Evolutionary conservation across 2,113 vertebrate species (phyloP), one percentile per base, ranked within the genome.

Genomic region (Plecturocebus donacophilus): DNA sequence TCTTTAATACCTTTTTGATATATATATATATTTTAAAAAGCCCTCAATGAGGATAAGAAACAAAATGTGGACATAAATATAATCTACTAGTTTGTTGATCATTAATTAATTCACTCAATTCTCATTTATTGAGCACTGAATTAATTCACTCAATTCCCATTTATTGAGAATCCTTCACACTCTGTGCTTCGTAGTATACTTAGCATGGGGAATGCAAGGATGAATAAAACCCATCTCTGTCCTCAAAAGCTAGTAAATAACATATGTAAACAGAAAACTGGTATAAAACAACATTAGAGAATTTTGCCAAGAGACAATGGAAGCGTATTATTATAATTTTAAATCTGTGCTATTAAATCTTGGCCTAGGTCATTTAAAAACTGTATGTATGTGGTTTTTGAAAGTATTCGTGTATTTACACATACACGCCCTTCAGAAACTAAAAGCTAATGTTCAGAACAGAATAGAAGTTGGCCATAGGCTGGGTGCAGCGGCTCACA

Each of bases 311-410:
- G 13, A 92, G 27, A 49, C 42, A 61, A 84, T 3, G 16, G 52
- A 85, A 5, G 45, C 68, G 56, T n/a, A 79, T 54, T 76, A 71
- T 14, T 85, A 8, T 91, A 79, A 47, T 49, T 86, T 75, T 88
- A 16, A 71, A 91, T 86, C n/a, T 92, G 9, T 88, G 61, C 52
- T 82, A 58, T 88, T 86, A 97, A 79, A 76, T 94, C 42, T 84
- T 94, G 61, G 75, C 47, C 7, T 61, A 73, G 14, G 82, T 82
- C 38, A 91, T 83, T 92, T 92, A 30, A 96, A 97, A 97, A 86
- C 19, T 49, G 8, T 19, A 35, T 32, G 88, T 13, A 79, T 54
- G 25, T 73, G 68, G 56, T 25, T 85, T 89, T 19, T 35, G 73
- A 47, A 92, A 93, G 90, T 76, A 92, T 56, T 75, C 79, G 27